phyloP scores from a whole-genome alignment of 2,797 vertebrate genomes.

The Pyrocephalus nanus region DNA sequence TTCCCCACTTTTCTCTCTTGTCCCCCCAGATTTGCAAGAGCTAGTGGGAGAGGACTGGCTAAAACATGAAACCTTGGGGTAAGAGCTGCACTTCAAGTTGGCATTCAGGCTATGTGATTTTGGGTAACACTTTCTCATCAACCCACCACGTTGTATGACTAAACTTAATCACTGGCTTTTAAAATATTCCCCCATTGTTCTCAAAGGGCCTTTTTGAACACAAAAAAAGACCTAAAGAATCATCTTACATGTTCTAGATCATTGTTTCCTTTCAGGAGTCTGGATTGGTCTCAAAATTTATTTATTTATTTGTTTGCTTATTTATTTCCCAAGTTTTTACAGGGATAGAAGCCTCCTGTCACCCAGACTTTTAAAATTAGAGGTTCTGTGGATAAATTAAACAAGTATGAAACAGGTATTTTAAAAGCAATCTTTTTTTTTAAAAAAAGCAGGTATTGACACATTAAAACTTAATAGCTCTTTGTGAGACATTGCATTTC shows the following conservation, averaged over 20 bases:
- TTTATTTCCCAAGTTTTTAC: neutral
- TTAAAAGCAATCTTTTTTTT: slow-evolving; percentile 10
- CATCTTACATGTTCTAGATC: neutral
- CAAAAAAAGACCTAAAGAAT: neutral
- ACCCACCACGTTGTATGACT: fast-evolving
- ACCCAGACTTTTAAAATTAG: neutral
- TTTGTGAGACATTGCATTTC: slow-evolving; percentile 38
- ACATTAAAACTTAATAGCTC: slow-evolving; percentile 61
- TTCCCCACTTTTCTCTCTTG: neutral
- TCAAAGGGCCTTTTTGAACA: neutral
- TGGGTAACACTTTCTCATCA: neutral
- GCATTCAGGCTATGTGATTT: neutral
- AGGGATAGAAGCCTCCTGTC: neutral
- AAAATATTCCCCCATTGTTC: neutral
- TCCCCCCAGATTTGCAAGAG: fast-evolving
- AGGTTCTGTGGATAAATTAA: neutral
- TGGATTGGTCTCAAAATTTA: neutral
- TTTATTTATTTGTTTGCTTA: neutral
- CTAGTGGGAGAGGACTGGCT: neutral
- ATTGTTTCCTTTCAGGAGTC: neutral
- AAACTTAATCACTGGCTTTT: neutral
- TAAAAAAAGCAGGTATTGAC: slow-evolving; percentile 27
- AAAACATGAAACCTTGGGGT: fast-evolving
- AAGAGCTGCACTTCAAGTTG: neutral
- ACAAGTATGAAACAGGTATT: neutral